These are phyloP conservation scores for Tetramorium bicarinatum DNA, from an alignment of 2,888 invertebrate species.

Conservation along the genomic window DNA sequence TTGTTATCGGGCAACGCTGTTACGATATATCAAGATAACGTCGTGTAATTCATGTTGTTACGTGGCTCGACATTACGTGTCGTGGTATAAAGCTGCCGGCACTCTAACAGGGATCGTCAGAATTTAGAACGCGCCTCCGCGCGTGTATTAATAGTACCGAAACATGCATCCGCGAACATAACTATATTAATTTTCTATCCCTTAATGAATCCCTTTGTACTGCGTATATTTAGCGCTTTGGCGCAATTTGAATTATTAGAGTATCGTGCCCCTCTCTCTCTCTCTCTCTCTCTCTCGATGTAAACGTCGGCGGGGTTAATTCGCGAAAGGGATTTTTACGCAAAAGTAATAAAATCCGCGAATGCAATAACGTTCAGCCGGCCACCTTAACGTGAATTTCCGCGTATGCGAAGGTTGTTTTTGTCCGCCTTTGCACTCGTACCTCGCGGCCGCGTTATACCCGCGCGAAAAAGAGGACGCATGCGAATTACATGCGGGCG, in stretches of 20 bases:
- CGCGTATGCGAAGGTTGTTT: slow-evolving; percentile 23
- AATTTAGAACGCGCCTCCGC: slow-evolving; percentile 15
- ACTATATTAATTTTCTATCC: slow-evolving; percentile 6
- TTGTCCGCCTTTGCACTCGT: slow-evolving; percentile 18
- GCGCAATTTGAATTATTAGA: neutral
- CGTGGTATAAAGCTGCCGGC: slow-evolving; percentile 5
- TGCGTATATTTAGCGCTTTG: neutral
- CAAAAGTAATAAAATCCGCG: slow-evolving; percentile 21
- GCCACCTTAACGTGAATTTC: slow-evolving; percentile 44
- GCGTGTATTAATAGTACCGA: slow-evolving; percentile 25
- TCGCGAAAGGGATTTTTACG: slow-evolving; percentile 11
- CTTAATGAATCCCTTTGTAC: slow-evolving; percentile 9
- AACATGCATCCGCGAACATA: slow-evolving; percentile 2
- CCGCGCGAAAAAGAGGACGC: slow-evolving; percentile 38
- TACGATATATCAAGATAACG: slow-evolving; percentile 54
- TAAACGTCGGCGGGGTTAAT: slow-evolving; percentile 11
- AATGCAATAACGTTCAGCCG: slow-evolving; percentile 37
- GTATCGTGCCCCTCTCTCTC: neutral
- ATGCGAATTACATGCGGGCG: slow-evolving; percentile 39
- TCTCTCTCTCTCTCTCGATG: neutral
- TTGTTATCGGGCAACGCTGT: slow-evolving; percentile 45
- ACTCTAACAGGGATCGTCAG: slow-evolving; percentile 4
- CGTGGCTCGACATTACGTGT: slow-evolving; percentile 38
- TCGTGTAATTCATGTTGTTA: slow-evolving; percentile 51
- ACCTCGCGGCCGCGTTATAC: slow-evolving; percentile 10